Conservation (phyloP, 2,113 vertebrate genomes). For the Mellivora capensis region DNA sequence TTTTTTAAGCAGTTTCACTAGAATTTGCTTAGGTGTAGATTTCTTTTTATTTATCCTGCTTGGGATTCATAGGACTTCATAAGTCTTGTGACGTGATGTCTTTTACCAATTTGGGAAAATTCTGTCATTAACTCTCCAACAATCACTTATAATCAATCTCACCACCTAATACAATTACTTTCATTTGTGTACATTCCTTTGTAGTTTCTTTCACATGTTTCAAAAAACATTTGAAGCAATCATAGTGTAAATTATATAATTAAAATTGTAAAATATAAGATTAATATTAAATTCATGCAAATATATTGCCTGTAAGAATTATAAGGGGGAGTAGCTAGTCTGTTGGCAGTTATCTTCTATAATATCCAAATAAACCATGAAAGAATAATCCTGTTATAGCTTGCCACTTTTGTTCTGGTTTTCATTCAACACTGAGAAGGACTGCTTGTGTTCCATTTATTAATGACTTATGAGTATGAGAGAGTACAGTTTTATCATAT, state of each 20-base stretch:
- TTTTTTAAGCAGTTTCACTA: neutral
- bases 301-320: neutral
- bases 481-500: neutral
- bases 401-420: neutral
- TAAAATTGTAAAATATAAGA: conserved; percentile 3
- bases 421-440: neutral
- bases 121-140: neutral
- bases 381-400: neutral
- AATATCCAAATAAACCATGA: too few relatives aligned
- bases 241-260: neutral
- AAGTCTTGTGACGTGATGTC: neutral
- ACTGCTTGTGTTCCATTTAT: neutral
- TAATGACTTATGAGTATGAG: neutral
- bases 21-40: neutral
- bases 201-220: neutral
- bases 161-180: neutral
- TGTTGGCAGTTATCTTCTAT: neutral
- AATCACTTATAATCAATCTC: neutral
- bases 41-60: neutral
- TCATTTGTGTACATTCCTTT: neutral
- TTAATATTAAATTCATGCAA: neutral
- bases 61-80: neutral
- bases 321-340: neutral
- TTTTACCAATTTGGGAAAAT: conserved; percentile 10
- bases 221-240: neutral